Base-by-base conservation (phyloP, 2,113 vertebrate genomes). In the Bufo bufo region DNA sequence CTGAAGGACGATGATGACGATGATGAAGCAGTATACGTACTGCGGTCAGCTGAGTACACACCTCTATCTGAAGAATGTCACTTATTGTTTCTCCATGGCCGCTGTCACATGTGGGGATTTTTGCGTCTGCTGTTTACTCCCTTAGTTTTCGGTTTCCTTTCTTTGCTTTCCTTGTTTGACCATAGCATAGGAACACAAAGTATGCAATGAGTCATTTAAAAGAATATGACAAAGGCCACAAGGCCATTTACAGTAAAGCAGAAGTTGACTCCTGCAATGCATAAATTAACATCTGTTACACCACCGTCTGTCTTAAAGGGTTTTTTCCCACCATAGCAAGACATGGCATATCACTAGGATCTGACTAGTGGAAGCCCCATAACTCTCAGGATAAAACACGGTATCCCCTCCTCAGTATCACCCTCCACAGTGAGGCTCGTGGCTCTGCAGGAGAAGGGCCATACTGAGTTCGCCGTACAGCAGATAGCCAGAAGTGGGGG, bases 141-240 rank as follows among this genome's bases (percentile, higher is more conserved):
- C 17, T 75, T 45, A 77, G 87, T 84, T 88, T 88, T 88, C 87
- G 47, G 80, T 88, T 88, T 88, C 87, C 45, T 74, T 88, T 88
- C 80, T 83, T 75, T 75, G 69, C 74, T 83, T 77, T 84, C 56
- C 23, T 77, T 56, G 10, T 49, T 61, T 43, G 56, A 50, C 0
- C 16, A 11, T 72, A 66, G 75, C 80, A 54, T 14, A 58, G 77
- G 45, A 83, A 77, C 69, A 84, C n/a, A 4, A 20, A 65, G 84
- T 88, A 77, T n/a, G 58, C 80, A 83, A 88, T 45, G 54, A 75
- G 80, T 77, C 87, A 88, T 61, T 43, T 50, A 14, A 49, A 54
- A 13, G 72, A 65, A 43, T 14, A 47, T 63, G 8, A 74, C 54
- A 33, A 49, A 47, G 43, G 13, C 69, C 33, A 59, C 33, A 74